Base-by-base conservation (phyloP, 2,797 vertebrate species). In the Lepus oiostolus region DNA sequence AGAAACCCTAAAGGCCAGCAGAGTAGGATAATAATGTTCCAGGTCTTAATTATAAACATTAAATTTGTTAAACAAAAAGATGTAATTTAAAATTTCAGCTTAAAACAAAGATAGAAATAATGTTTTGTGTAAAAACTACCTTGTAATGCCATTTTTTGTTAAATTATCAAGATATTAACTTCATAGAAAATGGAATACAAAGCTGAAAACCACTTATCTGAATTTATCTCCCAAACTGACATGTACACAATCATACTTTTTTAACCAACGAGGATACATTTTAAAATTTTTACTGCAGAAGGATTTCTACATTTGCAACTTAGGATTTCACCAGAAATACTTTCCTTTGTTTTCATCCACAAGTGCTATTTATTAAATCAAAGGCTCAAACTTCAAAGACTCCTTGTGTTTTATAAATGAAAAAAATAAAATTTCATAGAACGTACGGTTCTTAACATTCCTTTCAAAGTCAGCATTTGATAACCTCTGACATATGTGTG, bases 31-130 rank as follows among this genome's bases (percentile, higher is more conserved):
- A 21, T 21, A 16, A 21, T 9, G 54, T 58, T 58, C 54, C 13
- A 6, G 54, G 54, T 58, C 54, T 58, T 58, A 87, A 77, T 80
- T 81, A 54, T 63, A 28, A 22, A 65, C 16, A 79, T 54, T 85
- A 85, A 74, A 88, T 67, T 95, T 91, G 13, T 62, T 72, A 90
- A 86, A 75, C 35, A 95, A 67, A 54, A 91, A 80, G 65, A 67
- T 76, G 1, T 12, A 77, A 88, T 50, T 85, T 88, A 76, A 75
- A 85, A 52, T 80, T 63, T 85, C 86, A 87, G 60, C 13, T 42
- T 85, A 93, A 92, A 90, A 83, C 50, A 90, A 77, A 26, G 17
- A 65, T 79, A 85, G 88, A 85, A 85, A 2, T 13, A 76, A 67
- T 42, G 2, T 72, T 67, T 80, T 87, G 9, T 68, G 1, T 52